A percentile compares a stretch with the other conserved stretches of the same genome.
Conservation (phyloP, 1,140 invertebrate species). For the Listronotus bonariensis region DNA sequence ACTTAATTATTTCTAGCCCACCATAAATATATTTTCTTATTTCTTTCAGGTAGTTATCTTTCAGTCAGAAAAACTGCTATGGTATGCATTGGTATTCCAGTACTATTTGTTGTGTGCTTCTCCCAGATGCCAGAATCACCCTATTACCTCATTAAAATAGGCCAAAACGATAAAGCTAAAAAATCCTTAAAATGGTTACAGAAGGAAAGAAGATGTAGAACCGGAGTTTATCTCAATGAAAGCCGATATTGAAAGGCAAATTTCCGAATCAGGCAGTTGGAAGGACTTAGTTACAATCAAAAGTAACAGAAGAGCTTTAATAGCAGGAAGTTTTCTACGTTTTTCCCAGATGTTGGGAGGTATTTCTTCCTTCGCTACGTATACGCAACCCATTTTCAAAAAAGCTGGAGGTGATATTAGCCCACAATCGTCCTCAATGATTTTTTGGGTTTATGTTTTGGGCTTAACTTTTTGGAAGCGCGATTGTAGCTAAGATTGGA, state of each 20-base stretch:
- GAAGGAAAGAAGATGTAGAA: slow-evolving; percentile 48
- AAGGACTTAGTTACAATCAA: slow-evolving; percentile 50
- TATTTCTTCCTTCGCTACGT: slow-evolving; percentile 66
- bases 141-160: slow-evolving; percentile 44
- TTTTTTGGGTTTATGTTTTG: slow-evolving; percentile 63
- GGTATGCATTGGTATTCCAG: slow-evolving; percentile 16
- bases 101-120: slow-evolving; percentile 49
- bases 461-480: slow-evolving; percentile 63
- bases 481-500: slow-evolving; percentile 62
- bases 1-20: too few species aligned
- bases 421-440: slow-evolving; percentile 63
- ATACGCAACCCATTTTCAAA: slow-evolving; percentile 63
- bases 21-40: neutral
- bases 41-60: slow-evolving; percentile 26
- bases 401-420: slow-evolving; percentile 63
- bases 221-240: slow-evolving; percentile 29
- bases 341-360: slow-evolving; percentile 68
- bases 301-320: slow-evolving; percentile 57
- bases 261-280: slow-evolving; percentile 39
- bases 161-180: slow-evolving; percentile 33
- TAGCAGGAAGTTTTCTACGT: slow-evolving; percentile 55
- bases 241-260: slow-evolving; percentile 35
- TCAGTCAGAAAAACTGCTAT: slow-evolving; percentile 23
- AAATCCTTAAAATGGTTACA: slow-evolving; percentile 12
- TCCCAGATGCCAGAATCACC: slow-evolving; percentile 52